Percentiles rank a stretch among this genome's conserved stretches.
Evolutionary conservation across 2,888 invertebrate species (phyloP).

Genomic region (Tuberolachnus salignus): DNA sequence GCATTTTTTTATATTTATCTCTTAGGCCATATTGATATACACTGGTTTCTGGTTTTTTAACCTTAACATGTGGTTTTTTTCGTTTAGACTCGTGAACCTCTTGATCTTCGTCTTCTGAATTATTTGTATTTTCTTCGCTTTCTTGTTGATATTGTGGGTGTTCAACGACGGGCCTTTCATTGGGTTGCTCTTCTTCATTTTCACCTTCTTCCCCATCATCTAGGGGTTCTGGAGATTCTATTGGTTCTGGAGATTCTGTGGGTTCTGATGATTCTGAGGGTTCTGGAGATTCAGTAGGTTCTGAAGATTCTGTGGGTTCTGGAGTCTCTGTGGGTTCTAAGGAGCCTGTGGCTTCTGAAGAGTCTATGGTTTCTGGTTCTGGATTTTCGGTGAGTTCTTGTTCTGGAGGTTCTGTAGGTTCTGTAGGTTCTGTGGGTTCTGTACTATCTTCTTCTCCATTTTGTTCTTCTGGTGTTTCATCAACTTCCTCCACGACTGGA

Average conservation of each 20-base stretch:
- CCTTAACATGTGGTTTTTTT: slow-evolving; percentile 1
- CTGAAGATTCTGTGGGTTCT: not conserved
- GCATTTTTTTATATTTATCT: slow-evolving; percentile 15
- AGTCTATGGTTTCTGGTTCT: not conserved
- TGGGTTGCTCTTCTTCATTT: slow-evolving; percentile 32
- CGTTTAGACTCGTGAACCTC: slow-evolving; percentile 26
- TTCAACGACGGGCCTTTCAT: not conserved
- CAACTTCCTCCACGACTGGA: slow-evolving; percentile 40
- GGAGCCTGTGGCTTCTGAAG: not conserved
- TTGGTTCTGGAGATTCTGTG: not conserved
- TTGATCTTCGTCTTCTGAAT: slow-evolving; percentile 39
- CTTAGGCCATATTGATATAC: slow-evolving; percentile 6
- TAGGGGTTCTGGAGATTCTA: not conserved
- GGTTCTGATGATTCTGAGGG: not conserved
- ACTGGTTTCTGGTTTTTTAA: slow-evolving; percentile 19
- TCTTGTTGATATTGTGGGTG: slow-evolving; percentile 24
- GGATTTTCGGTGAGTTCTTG: slow-evolving; percentile 8
- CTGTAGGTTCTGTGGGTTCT: not conserved
- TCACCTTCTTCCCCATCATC: not conserved
- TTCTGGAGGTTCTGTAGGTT: not conserved
- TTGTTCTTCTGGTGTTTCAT: slow-evolving; percentile 39
- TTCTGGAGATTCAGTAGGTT: not conserved
- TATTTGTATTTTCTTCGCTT: slow-evolving; percentile 22
- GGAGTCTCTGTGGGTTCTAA: not conserved
- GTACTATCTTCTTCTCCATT: slow-evolving; percentile 33